Conservation (phyloP, 1,140 invertebrate species). For the Eumaeus atala region DNA sequence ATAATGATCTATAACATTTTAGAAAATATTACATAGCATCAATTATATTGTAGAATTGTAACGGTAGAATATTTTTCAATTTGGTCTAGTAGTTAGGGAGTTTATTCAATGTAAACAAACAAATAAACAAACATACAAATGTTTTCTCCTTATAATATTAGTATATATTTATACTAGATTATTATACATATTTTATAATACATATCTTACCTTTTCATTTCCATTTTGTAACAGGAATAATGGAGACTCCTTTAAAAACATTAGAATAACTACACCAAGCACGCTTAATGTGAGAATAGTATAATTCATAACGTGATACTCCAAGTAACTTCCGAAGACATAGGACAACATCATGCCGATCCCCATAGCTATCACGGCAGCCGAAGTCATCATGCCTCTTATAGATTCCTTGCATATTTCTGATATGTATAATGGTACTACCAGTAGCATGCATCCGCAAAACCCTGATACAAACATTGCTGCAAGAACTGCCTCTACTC, state of each 20-base stretch:
- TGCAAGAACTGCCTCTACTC: constrained; percentile 27
- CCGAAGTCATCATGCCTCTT: constrained; percentile 45
- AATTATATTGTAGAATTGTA: too few relatives aligned
- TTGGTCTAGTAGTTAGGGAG: too few relatives aligned
- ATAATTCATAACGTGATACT: constrained; percentile 42
- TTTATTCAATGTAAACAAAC: too few relatives aligned
- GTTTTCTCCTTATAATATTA: too few relatives aligned
- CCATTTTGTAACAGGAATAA: constrained; percentile 46
- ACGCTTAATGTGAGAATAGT: constrained; percentile 35
- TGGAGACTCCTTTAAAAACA: constrained; percentile 46
- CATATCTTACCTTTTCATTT: constrained; percentile 28
- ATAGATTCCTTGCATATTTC: constrained; percentile 38
- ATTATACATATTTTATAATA: too few relatives aligned
- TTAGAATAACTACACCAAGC: constrained; percentile 35
- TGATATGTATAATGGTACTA: constrained; percentile 29
- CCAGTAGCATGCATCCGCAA: constrained; percentile 25
- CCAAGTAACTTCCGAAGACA: constrained; percentile 38
- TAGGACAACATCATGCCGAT: constrained; percentile 47
- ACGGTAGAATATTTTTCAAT: too few relatives aligned
- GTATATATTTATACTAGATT: not conserved
- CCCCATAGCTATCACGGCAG: constrained; percentile 34
- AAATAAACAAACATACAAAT: too few relatives aligned
- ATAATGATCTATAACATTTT: too few relatives aligned
- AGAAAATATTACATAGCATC: too few relatives aligned
- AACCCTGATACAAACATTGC: constrained; percentile 33